phyloP scores from a whole-genome alignment of 2,113 vertebrate genomes.

The Polypterus bichir region DNA sequence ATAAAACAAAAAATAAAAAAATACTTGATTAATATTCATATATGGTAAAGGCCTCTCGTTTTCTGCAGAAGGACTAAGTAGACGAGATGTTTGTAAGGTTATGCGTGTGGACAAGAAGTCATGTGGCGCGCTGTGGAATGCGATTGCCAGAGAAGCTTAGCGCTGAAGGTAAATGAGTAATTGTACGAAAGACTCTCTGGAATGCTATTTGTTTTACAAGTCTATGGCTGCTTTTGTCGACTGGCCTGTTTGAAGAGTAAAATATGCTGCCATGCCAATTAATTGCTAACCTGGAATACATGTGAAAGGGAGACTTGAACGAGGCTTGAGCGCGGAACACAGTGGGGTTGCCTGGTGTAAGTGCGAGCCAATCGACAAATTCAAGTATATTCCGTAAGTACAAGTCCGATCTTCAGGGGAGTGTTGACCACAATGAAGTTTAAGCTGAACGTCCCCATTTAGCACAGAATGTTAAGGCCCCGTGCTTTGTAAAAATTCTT shows the following conservation, averaged over 20 bases:
- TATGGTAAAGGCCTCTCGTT: too few relatives aligned
- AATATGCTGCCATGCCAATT: neutral
- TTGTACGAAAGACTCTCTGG: constrained; percentile 4
- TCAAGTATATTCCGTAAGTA: too few relatives aligned
- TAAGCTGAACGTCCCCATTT: too few relatives aligned
- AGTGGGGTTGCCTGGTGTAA: too few relatives aligned
- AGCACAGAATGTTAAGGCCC: too few relatives aligned
- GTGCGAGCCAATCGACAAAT: too few relatives aligned
- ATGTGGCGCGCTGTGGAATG: neutral
- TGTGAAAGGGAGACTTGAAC: too few relatives aligned
- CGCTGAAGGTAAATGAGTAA: constrained; percentile 3
- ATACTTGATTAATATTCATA: too few relatives aligned
- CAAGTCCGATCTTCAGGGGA: too few relatives aligned
- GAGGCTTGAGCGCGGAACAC: neutral
- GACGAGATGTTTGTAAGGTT: neutral
- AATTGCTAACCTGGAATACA: neutral
- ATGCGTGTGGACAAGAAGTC: neutral
- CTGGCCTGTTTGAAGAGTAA: constrained; percentile 1
- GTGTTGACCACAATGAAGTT: too few relatives aligned
- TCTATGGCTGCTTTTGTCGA: neutral
- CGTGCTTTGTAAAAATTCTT: too few relatives aligned
- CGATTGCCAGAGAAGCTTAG: neutral
- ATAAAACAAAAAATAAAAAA: too few relatives aligned
- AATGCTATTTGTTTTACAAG: constrained; percentile 6
- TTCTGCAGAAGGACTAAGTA: neutral